Percentiles rank a stretch among this genome's conserved stretches.
phyloP scores from a whole-genome alignment of 1,140 invertebrate genomes.

The Brachionus asplanchnoidis region DNA sequence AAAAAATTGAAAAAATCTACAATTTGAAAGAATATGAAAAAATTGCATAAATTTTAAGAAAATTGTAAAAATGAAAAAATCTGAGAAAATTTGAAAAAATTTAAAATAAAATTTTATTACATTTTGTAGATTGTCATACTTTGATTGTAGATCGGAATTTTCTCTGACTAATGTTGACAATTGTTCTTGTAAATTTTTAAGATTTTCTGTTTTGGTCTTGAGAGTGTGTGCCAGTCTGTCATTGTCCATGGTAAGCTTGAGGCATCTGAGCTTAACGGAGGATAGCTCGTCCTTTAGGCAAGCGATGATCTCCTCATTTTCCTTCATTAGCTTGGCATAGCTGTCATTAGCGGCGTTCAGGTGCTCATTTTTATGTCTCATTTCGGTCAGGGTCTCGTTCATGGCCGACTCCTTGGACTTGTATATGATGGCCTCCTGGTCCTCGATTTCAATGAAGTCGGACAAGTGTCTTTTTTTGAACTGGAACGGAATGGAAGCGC shows the following conservation, averaged over 20 bases:
- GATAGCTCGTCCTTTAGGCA: slow-evolving; percentile 15
- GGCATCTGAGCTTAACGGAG: background rate
- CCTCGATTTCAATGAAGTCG: slow-evolving; percentile 53
- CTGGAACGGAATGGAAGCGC: slow-evolving; percentile 56
- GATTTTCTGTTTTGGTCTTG: background rate
- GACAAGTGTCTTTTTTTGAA: slow-evolving; percentile 49
- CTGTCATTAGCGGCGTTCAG: background rate
- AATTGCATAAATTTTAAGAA: too few species aligned
- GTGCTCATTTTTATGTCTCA: background rate
- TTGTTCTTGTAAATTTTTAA: slow-evolving; percentile 3
- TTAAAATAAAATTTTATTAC: background rate
- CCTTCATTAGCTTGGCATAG: background rate
- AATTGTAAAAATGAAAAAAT: too few species aligned
- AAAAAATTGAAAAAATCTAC: too few species aligned
- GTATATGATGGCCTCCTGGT: slow-evolving; percentile 46
- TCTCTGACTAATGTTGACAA: background rate
- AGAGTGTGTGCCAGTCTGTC: background rate
- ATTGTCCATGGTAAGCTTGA: slow-evolving; percentile 29
- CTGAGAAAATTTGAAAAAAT: too few species aligned
- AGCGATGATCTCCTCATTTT: slow-evolving; percentile 4
- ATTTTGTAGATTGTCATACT: background rate
- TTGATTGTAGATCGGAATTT: background rate
- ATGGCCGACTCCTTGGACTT: slow-evolving; percentile 31
- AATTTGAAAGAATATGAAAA: too few species aligned
- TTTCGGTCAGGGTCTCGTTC: background rate